Percentiles rank a stretch among this genome's conserved stretches.
Conservation (phyloP, 2,113 vertebrate species). For the Todiramphus chloris region DNA sequence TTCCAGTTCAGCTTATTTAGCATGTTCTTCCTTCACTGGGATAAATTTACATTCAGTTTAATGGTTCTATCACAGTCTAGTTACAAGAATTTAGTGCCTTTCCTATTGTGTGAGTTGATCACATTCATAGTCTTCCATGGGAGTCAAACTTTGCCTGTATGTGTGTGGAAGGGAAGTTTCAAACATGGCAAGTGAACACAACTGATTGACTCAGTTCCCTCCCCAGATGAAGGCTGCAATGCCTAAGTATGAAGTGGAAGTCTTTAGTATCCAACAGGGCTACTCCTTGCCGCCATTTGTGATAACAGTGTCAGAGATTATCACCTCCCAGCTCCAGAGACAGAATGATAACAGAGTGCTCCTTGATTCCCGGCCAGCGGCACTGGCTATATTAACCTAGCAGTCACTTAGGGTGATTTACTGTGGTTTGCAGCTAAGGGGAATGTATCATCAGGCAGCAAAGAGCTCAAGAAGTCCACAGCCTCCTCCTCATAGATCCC, state of each 20-base stretch:
- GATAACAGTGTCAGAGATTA: not conserved
- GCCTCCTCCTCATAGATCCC: not conserved
- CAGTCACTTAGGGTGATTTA: not conserved
- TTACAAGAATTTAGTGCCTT: not conserved
- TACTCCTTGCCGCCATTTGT: not conserved
- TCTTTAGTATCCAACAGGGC: not conserved
- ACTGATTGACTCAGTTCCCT: not conserved
- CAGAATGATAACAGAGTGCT: not conserved
- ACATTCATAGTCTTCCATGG: not conserved
- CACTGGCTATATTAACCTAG: not conserved
- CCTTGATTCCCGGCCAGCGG: not conserved
- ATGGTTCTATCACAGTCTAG: not conserved
- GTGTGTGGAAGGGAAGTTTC: not conserved
- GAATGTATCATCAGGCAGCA: not conserved
- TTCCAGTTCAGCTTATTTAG: not conserved
- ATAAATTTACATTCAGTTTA: not conserved
- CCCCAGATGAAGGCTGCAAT: fast-evolving
- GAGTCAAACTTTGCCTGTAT: not conserved
- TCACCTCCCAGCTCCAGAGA: not conserved
- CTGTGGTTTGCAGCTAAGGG: not conserved
- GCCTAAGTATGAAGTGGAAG: not conserved
- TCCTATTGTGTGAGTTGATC: not conserved
- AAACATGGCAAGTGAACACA: not conserved
- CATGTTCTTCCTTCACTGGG: not conserved
- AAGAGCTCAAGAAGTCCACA: not conserved